phyloP scores from a whole-genome alignment of 1,140 invertebrate species.

The Philopotamus ludificatus region DNA sequence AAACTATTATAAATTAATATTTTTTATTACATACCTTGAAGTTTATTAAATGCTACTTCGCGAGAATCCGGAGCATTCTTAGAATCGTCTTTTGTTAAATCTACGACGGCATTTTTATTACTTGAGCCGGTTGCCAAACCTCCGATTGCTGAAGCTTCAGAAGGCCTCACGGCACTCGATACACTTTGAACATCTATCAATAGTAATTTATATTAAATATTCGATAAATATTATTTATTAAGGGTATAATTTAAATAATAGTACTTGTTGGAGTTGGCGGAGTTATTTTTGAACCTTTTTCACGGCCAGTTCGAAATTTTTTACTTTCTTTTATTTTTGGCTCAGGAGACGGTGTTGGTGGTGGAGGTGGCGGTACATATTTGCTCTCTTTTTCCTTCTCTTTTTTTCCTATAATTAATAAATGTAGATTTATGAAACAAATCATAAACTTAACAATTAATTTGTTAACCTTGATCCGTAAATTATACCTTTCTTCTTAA shows the following conservation, averaged over 20 bases:
- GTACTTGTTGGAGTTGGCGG: constrained; percentile 30
- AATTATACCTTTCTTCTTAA: too few relatives aligned
- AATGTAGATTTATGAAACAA: too few relatives aligned
- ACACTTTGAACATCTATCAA: constrained; percentile 53
- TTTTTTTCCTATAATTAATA: too few relatives aligned
- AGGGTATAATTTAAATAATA: background rate
- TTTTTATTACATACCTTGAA: constrained; percentile 58
- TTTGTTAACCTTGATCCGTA: too few relatives aligned
- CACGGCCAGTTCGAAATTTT: constrained; percentile 46
- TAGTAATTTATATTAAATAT: constrained; percentile 4
- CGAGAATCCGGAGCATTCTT: constrained; percentile 63
- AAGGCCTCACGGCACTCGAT: constrained; percentile 55
- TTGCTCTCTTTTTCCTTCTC: constrained; percentile 36
- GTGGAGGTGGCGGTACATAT: constrained; percentile 29
- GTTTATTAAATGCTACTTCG: constrained; percentile 73
- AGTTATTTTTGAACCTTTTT: constrained; percentile 37
- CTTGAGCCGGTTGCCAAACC: constrained; percentile 62
- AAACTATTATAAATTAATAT: background rate
- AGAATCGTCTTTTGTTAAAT: constrained; percentile 62
- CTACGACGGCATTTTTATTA: constrained; percentile 57
- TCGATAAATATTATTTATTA: constrained; percentile 2
- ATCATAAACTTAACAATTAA: too few relatives aligned
- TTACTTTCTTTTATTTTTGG: constrained; percentile 52
- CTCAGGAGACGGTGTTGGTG: constrained; percentile 46
- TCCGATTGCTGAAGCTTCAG: constrained; percentile 67